Evolutionary conservation across 2,113 vertebrate genomes (phyloP).

Genomic region (Chaetura pelagica): DNA sequence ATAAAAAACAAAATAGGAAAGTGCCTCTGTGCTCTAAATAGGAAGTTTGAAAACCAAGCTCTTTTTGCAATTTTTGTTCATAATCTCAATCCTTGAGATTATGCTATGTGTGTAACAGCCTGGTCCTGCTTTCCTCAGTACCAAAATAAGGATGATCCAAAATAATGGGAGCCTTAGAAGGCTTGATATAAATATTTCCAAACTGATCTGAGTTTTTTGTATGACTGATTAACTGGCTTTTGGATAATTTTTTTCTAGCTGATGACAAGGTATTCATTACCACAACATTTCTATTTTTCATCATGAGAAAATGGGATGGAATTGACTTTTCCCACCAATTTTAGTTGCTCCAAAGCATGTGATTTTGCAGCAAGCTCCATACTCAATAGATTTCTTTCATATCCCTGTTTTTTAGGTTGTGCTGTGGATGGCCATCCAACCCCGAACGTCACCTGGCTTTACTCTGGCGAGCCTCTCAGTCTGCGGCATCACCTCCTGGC

Average conservation of each 20-base stretch:
- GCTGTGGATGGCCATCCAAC: constrained; percentile 76
- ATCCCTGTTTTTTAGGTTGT: constrained; percentile 72
- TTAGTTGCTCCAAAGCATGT: neutral
- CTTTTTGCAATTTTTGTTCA: neutral
- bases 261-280: neutral
- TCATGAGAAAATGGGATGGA: neutral
- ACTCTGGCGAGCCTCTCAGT: constrained; percentile 64
- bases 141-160: neutral
- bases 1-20: neutral
- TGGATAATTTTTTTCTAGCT: neutral
- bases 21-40: neutral
- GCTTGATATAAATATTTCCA: neutral
- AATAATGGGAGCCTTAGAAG: neutral
- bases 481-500: constrained; percentile 64
- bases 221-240: neutral
- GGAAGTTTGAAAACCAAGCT: neutral
- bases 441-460: constrained; percentile 82
- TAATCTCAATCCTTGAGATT: neutral
- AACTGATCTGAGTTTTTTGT: neutral
- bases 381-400: neutral
- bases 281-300: neutral
- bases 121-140: neutral
- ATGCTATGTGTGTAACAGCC: neutral
- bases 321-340: fast-evolving
- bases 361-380: neutral